phyloP scores from a whole-genome alignment of 2,113 vertebrate genomes.

The Ictidomys tridecemlineatus region DNA sequence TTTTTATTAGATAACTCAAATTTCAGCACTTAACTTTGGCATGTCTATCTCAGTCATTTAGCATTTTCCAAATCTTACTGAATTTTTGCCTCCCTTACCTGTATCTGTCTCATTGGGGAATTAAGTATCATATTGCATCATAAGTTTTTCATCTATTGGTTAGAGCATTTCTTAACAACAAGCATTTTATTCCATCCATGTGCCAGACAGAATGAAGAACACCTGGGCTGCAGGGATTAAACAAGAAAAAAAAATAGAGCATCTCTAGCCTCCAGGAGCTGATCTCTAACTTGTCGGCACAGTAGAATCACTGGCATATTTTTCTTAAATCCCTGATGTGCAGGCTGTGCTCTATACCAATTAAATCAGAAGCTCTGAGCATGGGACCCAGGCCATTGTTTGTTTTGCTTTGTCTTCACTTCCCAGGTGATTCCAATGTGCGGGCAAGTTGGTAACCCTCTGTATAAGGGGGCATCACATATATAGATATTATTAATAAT shows the following conservation, averaged over 20 bases:
- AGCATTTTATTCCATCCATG: constrained; percentile 45
- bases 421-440: neutral
- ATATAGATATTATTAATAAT: neutral
- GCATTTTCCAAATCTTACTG: constrained; percentile 11
- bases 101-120: neutral
- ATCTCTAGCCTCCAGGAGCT: neutral
- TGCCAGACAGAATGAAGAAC: constrained; percentile 45
- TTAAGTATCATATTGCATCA: neutral
- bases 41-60: neutral
- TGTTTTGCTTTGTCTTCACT: neutral
- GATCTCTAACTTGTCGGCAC: neutral
- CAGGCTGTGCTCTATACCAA: neutral
- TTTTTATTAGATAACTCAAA: constrained; percentile 12
- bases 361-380: constrained; percentile 32
- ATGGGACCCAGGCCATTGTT: neutral
- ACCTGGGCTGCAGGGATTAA: constrained; percentile 34
- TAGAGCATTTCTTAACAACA: constrained; percentile 45
- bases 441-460: neutral
- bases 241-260: constrained; percentile 56
- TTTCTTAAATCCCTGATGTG: neutral
- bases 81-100: constrained; percentile 45
- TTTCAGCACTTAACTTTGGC: neutral
- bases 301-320: neutral
- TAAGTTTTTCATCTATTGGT: constrained; percentile 22
- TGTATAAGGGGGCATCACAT: neutral